Conservation (phyloP, 2,888 invertebrate genomes). For the Zootermopsis nevadensis region DNA sequence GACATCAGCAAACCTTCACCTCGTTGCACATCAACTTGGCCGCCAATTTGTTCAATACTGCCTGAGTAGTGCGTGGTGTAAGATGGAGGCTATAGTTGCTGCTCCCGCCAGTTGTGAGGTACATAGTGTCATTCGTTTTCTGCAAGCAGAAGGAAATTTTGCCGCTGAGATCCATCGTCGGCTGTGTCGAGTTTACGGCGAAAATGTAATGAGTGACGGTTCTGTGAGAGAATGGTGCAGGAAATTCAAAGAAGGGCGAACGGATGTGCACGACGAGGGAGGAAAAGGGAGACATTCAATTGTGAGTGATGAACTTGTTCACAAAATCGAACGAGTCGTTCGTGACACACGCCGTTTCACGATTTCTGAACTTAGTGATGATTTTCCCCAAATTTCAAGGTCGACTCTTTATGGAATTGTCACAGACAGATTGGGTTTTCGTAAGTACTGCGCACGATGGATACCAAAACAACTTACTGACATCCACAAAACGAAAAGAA, state of each 20-base stretch:
- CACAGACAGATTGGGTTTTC: too few species aligned
- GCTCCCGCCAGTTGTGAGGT: neutral
- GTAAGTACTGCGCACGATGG: too few species aligned
- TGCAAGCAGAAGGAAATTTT: neutral
- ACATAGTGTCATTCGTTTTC: neutral
- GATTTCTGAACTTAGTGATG: neutral
- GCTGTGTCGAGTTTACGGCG: neutral
- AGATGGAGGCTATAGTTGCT: neutral
- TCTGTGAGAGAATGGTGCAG: neutral
- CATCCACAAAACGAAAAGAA: too few species aligned
- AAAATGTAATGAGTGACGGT: slow-evolving; percentile 1
- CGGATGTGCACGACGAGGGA: neutral
- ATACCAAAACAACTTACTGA: too few species aligned
- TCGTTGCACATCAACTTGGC: too few species aligned
- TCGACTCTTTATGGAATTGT: too few species aligned
- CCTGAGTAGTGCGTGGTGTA: too few species aligned
- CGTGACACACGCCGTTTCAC: neutral
- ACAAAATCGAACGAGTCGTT: neutral
- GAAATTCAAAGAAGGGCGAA: neutral
- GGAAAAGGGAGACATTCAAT: neutral
- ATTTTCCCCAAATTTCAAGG: neutral
- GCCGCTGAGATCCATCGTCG: neutral
- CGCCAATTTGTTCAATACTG: too few species aligned
- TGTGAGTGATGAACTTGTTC: neutral
- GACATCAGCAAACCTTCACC: too few species aligned